Evolutionary conservation across 2,797 vertebrate species (phyloP).

Genomic region (Chelon labrosus): DNA sequence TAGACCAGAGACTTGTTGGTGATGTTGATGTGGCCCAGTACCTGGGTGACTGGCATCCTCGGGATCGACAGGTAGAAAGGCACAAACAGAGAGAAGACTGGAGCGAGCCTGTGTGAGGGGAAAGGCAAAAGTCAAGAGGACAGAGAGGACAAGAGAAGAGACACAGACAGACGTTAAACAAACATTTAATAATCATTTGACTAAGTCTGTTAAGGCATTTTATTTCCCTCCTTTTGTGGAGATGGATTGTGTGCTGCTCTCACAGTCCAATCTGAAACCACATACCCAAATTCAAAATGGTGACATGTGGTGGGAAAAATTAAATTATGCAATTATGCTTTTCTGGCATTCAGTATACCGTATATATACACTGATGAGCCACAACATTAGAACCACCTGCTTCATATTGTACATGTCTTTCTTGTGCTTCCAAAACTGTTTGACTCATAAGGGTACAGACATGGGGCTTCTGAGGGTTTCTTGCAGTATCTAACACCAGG

Average conservation of each 20-base stretch:
- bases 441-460: too few species aligned
- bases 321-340: too few species aligned
- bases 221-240: neutral
- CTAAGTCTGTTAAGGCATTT: neutral
- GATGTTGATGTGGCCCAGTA: constrained; percentile 93
- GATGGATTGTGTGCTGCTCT: constrained; percentile 4
- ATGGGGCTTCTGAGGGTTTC: too few species aligned
- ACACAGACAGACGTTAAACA: neutral
- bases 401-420: too few species aligned
- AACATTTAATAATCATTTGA: neutral
- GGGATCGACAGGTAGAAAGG: constrained; percentile 96
- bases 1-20: constrained; percentile 98
- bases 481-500: too few species aligned
- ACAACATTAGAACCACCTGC: too few species aligned
- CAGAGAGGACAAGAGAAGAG: neutral
- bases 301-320: constrained; percentile 17
- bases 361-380: too few species aligned
- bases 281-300: constrained; percentile 6
- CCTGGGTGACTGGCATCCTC: constrained; percentile 91
- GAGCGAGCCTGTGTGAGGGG: constrained; percentile 86
- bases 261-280: constrained; percentile 10
- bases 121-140: neutral
- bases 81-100: constrained; percentile 95
- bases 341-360: too few species aligned
- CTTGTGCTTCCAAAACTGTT: too few species aligned